phyloP scores from a whole-genome alignment of 1,140 invertebrate species.

The Drosophila teissieri region DNA sequence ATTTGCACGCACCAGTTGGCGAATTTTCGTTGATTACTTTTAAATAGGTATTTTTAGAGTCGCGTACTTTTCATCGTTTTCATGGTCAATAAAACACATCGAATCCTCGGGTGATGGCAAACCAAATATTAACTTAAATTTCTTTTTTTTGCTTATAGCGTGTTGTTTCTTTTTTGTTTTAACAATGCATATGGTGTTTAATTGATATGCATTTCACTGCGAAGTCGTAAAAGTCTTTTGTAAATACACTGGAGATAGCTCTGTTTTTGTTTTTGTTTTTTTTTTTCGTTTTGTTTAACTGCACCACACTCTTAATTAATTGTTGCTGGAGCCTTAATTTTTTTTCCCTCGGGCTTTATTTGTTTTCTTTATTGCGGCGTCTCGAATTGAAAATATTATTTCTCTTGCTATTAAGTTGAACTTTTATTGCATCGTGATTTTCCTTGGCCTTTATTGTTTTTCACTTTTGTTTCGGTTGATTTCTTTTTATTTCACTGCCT shows the following conservation, averaged over 20 bases:
- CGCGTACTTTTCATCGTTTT: constrained; percentile 68
- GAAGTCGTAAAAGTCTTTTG: constrained; percentile 26
- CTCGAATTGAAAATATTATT: constrained; percentile 47
- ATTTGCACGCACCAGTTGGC: constrained; percentile 38
- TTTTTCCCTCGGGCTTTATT: constrained; percentile 32
- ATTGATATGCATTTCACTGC: constrained; percentile 69
- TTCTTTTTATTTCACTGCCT: constrained; percentile 47
- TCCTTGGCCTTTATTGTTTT: constrained; percentile 57
- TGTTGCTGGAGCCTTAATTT: constrained; percentile 33
- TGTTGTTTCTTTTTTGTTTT: constrained; percentile 27
- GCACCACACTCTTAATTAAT: constrained; percentile 68
- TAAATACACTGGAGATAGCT: constrained; percentile 48
- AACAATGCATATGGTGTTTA: constrained; percentile 40
- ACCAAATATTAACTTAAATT: constrained; percentile 49
- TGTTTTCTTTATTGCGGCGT: constrained; percentile 35
- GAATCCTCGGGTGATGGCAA: constrained; percentile 53
- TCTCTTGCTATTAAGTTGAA: constrained; percentile 34
- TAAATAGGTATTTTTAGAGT: constrained; percentile 18
- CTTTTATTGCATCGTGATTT: constrained; percentile 65
- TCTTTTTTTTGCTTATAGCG: constrained; percentile 22
- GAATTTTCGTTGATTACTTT: constrained; percentile 45
- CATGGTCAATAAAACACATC: constrained; percentile 66
- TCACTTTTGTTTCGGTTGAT: constrained; percentile 57
- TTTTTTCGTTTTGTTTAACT: constrained; percentile 29
- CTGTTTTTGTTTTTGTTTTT: constrained; percentile 12